Conservation (phyloP, 2,888 invertebrate genomes). For the Agrotis exclamationis region DNA sequence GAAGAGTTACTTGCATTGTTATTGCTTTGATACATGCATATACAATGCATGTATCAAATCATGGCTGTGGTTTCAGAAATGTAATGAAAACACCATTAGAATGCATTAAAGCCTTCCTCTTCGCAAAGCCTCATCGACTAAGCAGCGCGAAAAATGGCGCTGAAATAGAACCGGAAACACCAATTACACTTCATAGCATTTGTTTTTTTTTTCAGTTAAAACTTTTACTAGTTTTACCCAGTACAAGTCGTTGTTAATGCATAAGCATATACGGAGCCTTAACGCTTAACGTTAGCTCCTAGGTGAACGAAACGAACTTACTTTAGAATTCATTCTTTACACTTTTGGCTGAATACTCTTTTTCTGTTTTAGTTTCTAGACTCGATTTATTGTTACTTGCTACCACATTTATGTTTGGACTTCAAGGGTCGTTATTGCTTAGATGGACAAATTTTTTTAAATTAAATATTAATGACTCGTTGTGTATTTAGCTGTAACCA, state of each 20-base stretch:
- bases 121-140: not conserved
- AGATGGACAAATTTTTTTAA: not conserved
- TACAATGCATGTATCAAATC: constrained; percentile 2
- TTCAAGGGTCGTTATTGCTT: not conserved
- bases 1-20: constrained; percentile 6
- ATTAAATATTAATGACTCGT: not conserved
- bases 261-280: not conserved
- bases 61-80: not conserved
- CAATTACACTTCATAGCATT: constrained; percentile 10
- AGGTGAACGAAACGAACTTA: constrained; percentile 8
- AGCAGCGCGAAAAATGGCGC: constrained; percentile 6
- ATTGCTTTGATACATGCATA: too few species aligned
- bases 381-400: not conserved
- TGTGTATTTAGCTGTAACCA: too few species aligned
- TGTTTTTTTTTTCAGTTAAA: not conserved
- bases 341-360: constrained; percentile 11
- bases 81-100: constrained; percentile 15
- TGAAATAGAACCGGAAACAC: constrained; percentile 15
- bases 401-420: not conserved
- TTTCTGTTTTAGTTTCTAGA: constrained; percentile 7
- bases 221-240: not conserved
- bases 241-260: not conserved
- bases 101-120: constrained; percentile 4
- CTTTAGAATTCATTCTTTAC: constrained; percentile 13
- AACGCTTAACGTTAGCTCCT: not conserved